These are phyloP conservation scores for Corythornis madagascariensis DNA, from an alignment of 2,113 vertebrate species.

Conservation along the genomic window DNA sequence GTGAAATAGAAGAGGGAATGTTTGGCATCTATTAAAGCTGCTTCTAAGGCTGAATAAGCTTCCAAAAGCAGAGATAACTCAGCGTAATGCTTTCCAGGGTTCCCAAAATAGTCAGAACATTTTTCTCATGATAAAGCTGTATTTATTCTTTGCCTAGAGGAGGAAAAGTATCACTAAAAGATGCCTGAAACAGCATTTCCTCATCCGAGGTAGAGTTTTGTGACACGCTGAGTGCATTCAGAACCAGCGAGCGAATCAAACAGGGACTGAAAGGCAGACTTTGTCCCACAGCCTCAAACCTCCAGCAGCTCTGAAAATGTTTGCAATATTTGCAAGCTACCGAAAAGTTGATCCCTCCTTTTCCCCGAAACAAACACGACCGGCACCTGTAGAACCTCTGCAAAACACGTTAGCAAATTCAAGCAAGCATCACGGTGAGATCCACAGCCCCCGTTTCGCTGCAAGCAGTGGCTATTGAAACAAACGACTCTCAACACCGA, in stretches of 20 bases:
- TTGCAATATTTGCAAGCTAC: not conserved
- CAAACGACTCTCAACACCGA: not conserved
- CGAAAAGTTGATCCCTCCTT: not conserved
- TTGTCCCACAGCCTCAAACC: not conserved
- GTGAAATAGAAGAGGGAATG: not conserved
- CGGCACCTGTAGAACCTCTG: not conserved
- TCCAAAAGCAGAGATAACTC: conserved; percentile 56
- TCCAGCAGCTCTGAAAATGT: not conserved
- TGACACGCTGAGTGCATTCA: accelerated
- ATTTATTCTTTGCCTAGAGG: conserved; percentile 34
- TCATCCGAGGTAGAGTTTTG: conserved; percentile 1
- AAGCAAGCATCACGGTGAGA: not conserved
- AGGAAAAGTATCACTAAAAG: conserved; percentile 43
- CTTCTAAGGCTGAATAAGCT: conserved; percentile 26
- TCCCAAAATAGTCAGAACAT: conserved; percentile 52
- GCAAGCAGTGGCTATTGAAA: not conserved
- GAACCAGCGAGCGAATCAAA: not conserved
- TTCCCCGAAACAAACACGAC: not conserved
- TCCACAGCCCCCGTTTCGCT: not conserved
- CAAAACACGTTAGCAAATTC: not conserved
- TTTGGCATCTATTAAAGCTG: conserved; percentile 17
- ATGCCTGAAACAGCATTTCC: conserved; percentile 27
- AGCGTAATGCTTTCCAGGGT: conserved; percentile 21
- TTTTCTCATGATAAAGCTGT: conserved; percentile 51
- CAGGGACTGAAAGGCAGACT: not conserved